A percentile compares a stretch with the other conserved stretches of the same genome.
Evolutionary conservation across 2,888 invertebrate species (phyloP).

Genomic region (Conchocele bisecta): DNA sequence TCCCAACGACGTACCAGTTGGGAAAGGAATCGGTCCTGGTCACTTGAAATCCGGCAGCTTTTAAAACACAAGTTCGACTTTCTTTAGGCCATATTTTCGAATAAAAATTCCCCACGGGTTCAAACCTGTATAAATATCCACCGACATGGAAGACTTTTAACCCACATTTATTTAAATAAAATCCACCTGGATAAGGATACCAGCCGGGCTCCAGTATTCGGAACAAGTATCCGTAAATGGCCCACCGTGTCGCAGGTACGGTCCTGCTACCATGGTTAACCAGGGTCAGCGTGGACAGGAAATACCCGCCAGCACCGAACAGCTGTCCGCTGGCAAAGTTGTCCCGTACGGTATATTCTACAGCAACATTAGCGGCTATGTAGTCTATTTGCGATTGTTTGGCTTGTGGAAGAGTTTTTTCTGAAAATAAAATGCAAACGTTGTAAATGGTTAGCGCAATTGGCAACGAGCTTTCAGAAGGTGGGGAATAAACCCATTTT

Average conservation of each 20-base stretch:
- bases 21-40: conserved; percentile 65
- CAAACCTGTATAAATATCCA: conserved; percentile 62
- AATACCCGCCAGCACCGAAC: conserved; percentile 18
- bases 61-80: conserved; percentile 38
- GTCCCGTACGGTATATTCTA: conserved; percentile 34
- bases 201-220: conserved; percentile 18
- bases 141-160: conserved; percentile 55
- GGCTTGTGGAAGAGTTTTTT: conserved; percentile 25
- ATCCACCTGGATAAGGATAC: conserved; percentile 48
- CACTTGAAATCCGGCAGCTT: conserved; percentile 52
- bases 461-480: too few species aligned
- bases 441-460: too few species aligned
- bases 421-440: conserved; percentile 25
- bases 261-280: conserved; percentile 59
- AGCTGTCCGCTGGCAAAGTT: conserved; percentile 36
- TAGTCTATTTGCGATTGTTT: conserved; percentile 36
- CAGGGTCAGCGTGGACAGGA: conserved; percentile 57
- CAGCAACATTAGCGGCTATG: conserved; percentile 29
- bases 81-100: conserved; percentile 41
- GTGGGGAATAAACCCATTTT: too few species aligned
- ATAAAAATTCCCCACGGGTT: conserved; percentile 39
- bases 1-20: conserved; percentile 66
- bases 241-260: conserved; percentile 61
- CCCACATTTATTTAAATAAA: conserved; percentile 36
- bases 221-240: conserved; percentile 50